A percentile compares a stretch with the other conserved stretches of the same genome.
phyloP scores from a whole-genome alignment of 1,140 invertebrate species.

The Pachypeltis micranthus region DNA sequence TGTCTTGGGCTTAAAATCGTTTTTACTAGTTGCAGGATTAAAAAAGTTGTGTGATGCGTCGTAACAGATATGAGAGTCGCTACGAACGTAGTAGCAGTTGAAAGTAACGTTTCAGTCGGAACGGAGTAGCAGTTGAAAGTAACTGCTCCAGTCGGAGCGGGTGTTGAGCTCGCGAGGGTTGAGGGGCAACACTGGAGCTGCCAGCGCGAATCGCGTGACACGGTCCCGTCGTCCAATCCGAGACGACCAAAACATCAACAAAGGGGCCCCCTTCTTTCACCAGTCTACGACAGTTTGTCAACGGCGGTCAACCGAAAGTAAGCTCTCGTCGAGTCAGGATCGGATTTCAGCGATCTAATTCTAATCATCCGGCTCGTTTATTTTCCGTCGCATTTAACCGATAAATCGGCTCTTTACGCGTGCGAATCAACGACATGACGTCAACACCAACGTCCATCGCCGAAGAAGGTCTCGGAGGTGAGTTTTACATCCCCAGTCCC shows the following conservation, averaged over 20 bases:
- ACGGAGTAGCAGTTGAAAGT: no score
- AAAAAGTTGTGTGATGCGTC: no score
- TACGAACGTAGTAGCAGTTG: no score
- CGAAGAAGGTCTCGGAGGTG: slow-evolving; percentile 12
- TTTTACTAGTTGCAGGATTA: no score
- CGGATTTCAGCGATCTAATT: neutral
- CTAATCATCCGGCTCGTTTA: neutral
- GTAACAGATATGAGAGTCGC: no score
- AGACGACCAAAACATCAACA: slow-evolving; percentile 12
- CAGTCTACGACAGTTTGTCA: neutral
- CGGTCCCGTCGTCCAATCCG: neutral
- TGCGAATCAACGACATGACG: slow-evolving; percentile 1
- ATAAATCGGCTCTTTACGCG: neutral
- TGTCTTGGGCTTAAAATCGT: no score
- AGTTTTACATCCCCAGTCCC: no score
- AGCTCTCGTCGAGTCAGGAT: neutral
- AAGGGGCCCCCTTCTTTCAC: neutral
- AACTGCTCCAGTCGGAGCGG: no score
- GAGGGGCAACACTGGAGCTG: no score
- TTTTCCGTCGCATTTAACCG: neutral
- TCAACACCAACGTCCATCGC: slow-evolving; percentile 13
- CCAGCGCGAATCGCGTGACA: no score
- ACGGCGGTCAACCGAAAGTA: neutral
- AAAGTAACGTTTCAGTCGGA: no score
- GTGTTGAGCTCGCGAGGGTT: no score